Evolutionary conservation across 2,888 invertebrate genomes (phyloP), one percentile per base, ranked within the genome.

Genomic region (Neocrepidodera transversa): DNA sequence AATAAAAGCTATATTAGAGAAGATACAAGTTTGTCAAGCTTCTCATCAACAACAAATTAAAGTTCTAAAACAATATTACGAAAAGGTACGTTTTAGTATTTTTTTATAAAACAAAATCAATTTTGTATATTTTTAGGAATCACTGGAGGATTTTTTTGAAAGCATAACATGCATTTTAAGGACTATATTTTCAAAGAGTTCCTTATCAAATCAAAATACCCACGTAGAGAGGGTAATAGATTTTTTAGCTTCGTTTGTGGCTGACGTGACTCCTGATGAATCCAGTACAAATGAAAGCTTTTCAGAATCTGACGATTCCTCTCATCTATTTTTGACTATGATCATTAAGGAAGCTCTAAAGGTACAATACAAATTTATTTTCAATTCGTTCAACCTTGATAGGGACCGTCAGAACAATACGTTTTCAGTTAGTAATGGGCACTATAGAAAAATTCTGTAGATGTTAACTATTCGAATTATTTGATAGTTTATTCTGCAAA

Each of bases 241-340:
- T n/a, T 72, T 71, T 53, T 54, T 67, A 11, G 68, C 69, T n/a
- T 60, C 65, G 11, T 67, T 70, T 65, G 56, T 68, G 11, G 65
- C 60, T 36, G 49, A 53, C n/a, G 59, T 71, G 13, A 63, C 66
- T 17, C 51, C 62, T 36, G 52, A 62, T 10, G 49, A 58, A 49
- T 53, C 52, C 13, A 30, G 23, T 2, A 7, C 40, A 23, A n/a
- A n/a, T n/a, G n/a, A n/a, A n/a, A n/a, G n/a, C n/a, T n/a, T n/a
- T n/a, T n/a, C n/a, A n/a, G n/a, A n/a, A n/a, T n/a, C n/a, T n/a
- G 56, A 61, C 28, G 28, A 30, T 7, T 42, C 59, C 11, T 35
- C 52, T 16, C 64, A 67, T 60, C 53, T 62, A 1, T 67, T 68
- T 51, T 63, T 70, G 45, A 63, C 63, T 6, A 45, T 32, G 23